Percentiles rank a stretch among this genome's conserved stretches.
Conservation (phyloP, 2,113 vertebrate genomes). For the Actinemys pallida region DNA sequence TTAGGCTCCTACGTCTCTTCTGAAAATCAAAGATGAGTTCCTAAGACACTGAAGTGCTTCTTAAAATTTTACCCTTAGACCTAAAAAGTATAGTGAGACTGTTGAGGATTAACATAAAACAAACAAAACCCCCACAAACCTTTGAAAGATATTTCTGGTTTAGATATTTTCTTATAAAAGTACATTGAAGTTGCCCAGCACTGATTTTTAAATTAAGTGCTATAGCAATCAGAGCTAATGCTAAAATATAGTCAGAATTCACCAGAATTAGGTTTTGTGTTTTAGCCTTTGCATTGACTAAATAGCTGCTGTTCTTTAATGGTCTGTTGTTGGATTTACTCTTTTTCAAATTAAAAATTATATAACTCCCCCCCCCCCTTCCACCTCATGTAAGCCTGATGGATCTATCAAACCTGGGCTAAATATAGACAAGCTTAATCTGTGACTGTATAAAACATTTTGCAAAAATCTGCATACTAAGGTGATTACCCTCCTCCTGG, state of each 20-base stretch:
- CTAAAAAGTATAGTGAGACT: neutral
- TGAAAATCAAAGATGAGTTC: neutral
- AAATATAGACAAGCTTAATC: slow-evolving; percentile 34
- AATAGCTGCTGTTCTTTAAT: neutral
- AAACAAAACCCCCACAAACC: neutral
- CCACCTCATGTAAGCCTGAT: neutral
- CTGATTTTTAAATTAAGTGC: neutral
- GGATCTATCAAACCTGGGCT: slow-evolving; percentile 20
- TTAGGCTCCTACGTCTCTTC: neutral
- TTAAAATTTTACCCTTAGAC: neutral
- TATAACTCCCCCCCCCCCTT: neutral
- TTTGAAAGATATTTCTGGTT: neutral
- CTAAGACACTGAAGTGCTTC: neutral
- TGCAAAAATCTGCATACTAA: slow-evolving; percentile 44
- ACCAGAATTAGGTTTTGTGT: neutral
- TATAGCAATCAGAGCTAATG: neutral
- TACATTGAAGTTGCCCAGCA: neutral
- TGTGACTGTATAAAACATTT: slow-evolving; percentile 13
- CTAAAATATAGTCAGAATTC: neutral
- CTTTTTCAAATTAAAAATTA: neutral
- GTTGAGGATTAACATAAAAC: neutral
- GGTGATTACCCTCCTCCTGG: slow-evolving; percentile 42
- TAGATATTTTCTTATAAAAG: neutral
- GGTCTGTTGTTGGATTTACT: neutral
- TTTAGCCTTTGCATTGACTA: neutral